A percentile compares a stretch with the other conserved stretches of the same genome.
Conservation (phyloP, 2,888 invertebrate genomes). For the Lordiphosa andalusiaca region DNA sequence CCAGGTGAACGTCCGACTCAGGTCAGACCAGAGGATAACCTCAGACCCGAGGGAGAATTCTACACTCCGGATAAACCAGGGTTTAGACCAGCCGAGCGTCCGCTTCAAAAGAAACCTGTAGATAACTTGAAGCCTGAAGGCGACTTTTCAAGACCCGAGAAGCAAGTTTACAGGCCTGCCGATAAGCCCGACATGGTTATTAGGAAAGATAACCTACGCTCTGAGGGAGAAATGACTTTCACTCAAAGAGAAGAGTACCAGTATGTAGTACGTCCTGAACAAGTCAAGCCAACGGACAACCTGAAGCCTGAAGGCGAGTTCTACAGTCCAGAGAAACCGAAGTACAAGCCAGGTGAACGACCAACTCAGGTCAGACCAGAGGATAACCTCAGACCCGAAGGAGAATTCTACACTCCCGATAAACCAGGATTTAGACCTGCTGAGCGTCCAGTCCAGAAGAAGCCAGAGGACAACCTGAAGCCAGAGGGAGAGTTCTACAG, state of each 20-base stretch:
- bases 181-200: too few relatives aligned
- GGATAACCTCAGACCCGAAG: constrained; percentile 81
- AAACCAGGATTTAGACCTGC: constrained; percentile 80
- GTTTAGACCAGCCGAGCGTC: constrained; percentile 81
- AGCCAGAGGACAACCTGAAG: constrained; percentile 81
- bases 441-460: constrained; percentile 80
- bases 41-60: constrained; percentile 82
- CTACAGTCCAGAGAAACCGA: constrained; percentile 65
- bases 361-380: constrained; percentile 77
- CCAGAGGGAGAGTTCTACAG: constrained; percentile 31
- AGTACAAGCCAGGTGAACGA: constrained; percentile 68
- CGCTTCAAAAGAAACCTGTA: constrained; percentile 80
- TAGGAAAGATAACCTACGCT: constrained; percentile 81
- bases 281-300: constrained; percentile 28
- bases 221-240: constrained; percentile 77
- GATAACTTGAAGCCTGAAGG: constrained; percentile 78
- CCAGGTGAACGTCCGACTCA: constrained; percentile 76
- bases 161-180: too few relatives aligned
- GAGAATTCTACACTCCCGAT: constrained; percentile 82
- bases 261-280: constrained; percentile 58
- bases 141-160: too few relatives aligned
- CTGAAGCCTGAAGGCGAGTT: constrained; percentile 30
- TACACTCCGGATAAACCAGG: constrained; percentile 80
- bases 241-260: constrained; percentile 74
- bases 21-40: constrained; percentile 80